Conservation (phyloP, 2,113 vertebrate species). For the Lepidothrix coronata region DNA sequence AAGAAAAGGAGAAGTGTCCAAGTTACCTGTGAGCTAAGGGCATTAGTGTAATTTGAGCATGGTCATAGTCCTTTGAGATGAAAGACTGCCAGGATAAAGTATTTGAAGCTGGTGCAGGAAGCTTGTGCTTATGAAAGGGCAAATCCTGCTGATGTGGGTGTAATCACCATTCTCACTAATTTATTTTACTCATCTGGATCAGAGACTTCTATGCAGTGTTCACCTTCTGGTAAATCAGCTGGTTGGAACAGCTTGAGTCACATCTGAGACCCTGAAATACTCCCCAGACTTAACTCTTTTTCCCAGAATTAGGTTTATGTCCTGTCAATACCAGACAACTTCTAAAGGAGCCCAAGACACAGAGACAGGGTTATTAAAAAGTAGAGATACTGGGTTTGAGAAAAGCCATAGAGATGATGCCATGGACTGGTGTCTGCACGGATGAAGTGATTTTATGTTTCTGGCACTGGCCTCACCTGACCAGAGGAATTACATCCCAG, state of each 20-base stretch:
- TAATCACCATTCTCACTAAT: neutral
- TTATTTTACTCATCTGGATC: neutral
- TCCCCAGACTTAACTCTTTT: neutral
- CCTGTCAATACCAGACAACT: neutral
- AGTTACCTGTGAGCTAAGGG: neutral
- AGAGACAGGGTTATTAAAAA: neutral
- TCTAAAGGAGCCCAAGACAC: neutral
- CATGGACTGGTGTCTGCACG: neutral
- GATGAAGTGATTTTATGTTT: neutral
- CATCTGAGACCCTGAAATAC: neutral
- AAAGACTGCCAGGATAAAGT: neutral
- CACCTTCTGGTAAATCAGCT: neutral
- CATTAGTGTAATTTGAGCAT: neutral
- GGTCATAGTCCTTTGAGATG: neutral
- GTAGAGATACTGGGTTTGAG: neutral
- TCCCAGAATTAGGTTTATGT: neutral
- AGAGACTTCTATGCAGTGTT: neutral
- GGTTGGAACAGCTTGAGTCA: neutral
- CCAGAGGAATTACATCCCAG: neutral
- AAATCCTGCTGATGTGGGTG: neutral
- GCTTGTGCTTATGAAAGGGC: neutral
- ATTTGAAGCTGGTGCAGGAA: neutral
- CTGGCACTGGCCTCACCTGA: neutral
- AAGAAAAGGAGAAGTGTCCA: neutral
- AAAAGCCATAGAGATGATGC: neutral